phyloP scores from a whole-genome alignment of 1,140 invertebrate genomes.

The Samia ricini region DNA sequence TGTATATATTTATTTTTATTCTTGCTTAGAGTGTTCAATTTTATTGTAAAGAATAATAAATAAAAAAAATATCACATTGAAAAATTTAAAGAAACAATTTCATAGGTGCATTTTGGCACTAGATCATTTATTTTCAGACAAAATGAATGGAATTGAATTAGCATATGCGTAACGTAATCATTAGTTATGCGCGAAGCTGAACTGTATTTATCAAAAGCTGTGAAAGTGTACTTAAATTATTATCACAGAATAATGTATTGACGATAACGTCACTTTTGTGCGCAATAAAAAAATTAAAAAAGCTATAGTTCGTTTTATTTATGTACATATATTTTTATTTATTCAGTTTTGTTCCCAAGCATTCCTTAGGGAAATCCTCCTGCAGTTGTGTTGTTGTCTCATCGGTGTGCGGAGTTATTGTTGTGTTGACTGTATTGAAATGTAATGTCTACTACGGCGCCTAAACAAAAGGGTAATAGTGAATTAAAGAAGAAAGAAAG shows the following conservation, averaged over 20 bases:
- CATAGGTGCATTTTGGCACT: constrained; percentile 53
- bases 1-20: constrained; percentile 4
- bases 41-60: constrained; percentile 33
- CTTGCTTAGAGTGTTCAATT: constrained; percentile 30
- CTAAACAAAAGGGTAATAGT: no score
- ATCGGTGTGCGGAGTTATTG: no score
- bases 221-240: constrained; percentile 72
- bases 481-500: no score
- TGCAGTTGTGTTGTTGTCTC: no score
- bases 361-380: no score
- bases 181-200: constrained; percentile 27
- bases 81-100: constrained; percentile 18
- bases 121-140: constrained; percentile 49
- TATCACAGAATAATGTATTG: constrained; percentile 68
- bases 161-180: constrained; percentile 31
- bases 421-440: no score
- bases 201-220: constrained; percentile 61
- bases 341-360: no score
- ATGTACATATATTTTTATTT: no score
- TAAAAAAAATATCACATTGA: constrained; percentile 14
- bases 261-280: constrained; percentile 66
- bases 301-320: constrained; percentile 28
- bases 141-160: constrained; percentile 53
- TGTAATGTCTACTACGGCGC: no score
- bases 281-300: constrained; percentile 40